A percentile compares a stretch with the other conserved stretches of the same genome.
phyloP scores from a whole-genome alignment of 2,113 vertebrate genomes.

The Eretmochelys imbricata region DNA sequence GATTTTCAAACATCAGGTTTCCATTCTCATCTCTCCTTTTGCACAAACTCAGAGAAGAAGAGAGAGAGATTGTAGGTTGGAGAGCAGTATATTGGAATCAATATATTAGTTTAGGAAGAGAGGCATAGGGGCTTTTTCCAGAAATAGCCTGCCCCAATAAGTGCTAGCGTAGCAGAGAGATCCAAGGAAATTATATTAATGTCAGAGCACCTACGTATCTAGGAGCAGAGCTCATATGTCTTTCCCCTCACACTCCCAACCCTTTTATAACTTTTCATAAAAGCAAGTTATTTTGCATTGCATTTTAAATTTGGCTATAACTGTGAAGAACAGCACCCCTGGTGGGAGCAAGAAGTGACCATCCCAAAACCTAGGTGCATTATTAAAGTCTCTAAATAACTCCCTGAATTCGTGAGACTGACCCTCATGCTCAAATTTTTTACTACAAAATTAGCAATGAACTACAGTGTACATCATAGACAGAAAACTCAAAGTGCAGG shows the following conservation, averaged over 20 bases:
- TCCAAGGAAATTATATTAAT: not conserved
- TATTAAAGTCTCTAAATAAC: not conserved
- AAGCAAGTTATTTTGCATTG: not conserved
- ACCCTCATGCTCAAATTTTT: not conserved
- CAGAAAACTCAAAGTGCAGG: not conserved
- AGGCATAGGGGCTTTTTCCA: not conserved
- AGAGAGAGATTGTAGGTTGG: not conserved
- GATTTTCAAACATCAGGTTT: not conserved
- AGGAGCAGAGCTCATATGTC: not conserved
- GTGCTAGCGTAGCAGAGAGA: not conserved
- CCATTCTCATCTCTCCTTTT: not conserved
- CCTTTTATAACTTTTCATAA: not conserved
- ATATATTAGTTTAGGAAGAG: not conserved
- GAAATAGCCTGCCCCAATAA: not conserved
- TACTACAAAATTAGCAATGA: not conserved
- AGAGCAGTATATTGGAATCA: not conserved
- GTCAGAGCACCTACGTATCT: not conserved
- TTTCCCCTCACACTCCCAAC: not conserved
- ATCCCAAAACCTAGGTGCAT: not conserved
- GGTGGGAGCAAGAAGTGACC: not conserved
- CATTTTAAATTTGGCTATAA: not conserved
- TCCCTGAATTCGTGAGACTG: too few relatives aligned
- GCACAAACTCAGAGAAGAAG: not conserved
- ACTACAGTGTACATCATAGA: not conserved
- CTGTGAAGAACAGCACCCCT: not conserved